Evolutionary conservation across 2,888 invertebrate genomes (phyloP).

Genomic region (Thecocarcelia acutangulata): DNA sequence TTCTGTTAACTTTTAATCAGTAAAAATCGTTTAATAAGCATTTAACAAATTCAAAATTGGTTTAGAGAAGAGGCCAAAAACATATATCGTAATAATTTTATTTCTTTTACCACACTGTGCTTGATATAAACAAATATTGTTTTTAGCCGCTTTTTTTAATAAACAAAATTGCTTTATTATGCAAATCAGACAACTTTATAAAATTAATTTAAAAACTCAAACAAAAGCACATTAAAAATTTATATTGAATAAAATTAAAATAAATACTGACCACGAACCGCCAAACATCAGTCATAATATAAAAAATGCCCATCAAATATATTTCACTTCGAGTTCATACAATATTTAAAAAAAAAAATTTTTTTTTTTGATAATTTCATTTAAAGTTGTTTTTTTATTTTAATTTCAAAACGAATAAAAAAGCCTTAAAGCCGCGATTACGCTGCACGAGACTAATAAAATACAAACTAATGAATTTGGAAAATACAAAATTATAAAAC

Average conservation of each 20-base stretch:
- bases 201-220: constrained; percentile 19
- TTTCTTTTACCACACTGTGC: background rate
- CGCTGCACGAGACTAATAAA: constrained; percentile 7
- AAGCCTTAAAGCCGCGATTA: background rate
- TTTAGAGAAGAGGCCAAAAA: too few relatives aligned
- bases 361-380: background rate
- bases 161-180: constrained; percentile 37
- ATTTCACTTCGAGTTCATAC: background rate
- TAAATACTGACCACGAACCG: constrained; percentile 3
- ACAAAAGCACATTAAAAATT: constrained; percentile 1
- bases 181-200: constrained; percentile 41
- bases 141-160: background rate
- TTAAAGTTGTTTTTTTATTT: background rate
- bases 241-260: constrained; percentile 32
- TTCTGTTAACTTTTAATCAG: too few relatives aligned
- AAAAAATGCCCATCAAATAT: constrained; percentile 6
- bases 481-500: constrained; percentile 5
- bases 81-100: too few relatives aligned
- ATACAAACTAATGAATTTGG: constrained; percentile 6
- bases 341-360: constrained; percentile 12
- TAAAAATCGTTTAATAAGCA: too few relatives aligned
- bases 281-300: background rate
- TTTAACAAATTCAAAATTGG: too few relatives aligned
- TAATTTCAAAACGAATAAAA: constrained; percentile 15
- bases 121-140: background rate